Evolutionary conservation across 2,797 vertebrate genomes (phyloP), one percentile per base, ranked within the genome.

Genomic region (Calcarius lapponicus): DNA sequence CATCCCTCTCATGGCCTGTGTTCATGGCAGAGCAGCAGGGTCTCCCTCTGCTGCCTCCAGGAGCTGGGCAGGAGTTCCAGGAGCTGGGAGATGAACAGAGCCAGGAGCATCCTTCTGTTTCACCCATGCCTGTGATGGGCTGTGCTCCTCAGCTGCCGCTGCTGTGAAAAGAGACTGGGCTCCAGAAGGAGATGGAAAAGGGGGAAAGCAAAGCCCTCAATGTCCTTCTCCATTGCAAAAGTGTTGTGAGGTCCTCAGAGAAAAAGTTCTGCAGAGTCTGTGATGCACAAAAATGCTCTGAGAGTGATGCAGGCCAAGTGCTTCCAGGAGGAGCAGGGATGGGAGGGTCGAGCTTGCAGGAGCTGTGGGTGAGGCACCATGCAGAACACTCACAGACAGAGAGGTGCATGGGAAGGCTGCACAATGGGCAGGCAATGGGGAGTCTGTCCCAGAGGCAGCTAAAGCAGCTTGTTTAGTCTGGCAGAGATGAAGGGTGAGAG

Each of bases 381-480:
- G 34, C 61, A 79, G 47, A 51, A 8, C 0, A 0, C 43, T 87
- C 71, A 85, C 47, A 80, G 81, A 34, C 24, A 70, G 53, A 87
- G 61, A 0, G 3, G 19, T 64, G 57, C 22, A 42, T 8, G 40
- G 54, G 64, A 72, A 78, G 18, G 40, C 79, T 73, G 47, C 16
- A 34, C 2, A 3, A 42, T 0, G 0, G 50, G 2, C 2, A 83
- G 42, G 83, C 73, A 50, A 38, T 9, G 31, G 70, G 88, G 38
- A 93, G 1, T 43, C 34, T 75, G 54, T 20, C n/a, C 61, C 76
- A 84, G 62, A 81, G 90, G 80, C 36, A 53, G 62, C 47, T 93
- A 60, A 84, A 88, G 43, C 74, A 79, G 34, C 72, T 78, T 91
- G 56, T 93, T 94, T 79, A 86, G 76, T 75, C 86, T 92, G 93